Base-by-base conservation (phyloP, 1,140 invertebrate genomes). In the Bombus confusus region DNA sequence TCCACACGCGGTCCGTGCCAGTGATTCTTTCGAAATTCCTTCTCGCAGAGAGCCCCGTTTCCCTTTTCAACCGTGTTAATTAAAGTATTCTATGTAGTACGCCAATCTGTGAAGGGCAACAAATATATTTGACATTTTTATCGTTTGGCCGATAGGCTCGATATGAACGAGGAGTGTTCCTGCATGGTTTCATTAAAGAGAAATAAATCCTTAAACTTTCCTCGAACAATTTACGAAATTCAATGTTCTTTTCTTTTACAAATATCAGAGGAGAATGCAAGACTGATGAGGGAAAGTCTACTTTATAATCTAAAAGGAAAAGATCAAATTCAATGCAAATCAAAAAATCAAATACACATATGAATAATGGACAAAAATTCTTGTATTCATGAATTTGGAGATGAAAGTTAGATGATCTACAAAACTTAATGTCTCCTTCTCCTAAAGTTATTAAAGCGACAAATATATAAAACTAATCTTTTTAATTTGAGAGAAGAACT, bases 51-150 rank as follows among this genome's bases (percentile, higher is more conserved):
- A 22, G 6, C 5, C 1, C 47, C 47, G 47, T 52, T 52, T 52
- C 18, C 47, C 47, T 34, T 18, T 78, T 57, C 47, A 41, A 72
- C 79, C 79, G 68, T 87, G 87, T 88, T 91, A 89, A 91, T 91
- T 91, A 88, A 88, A 82, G 69, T 71, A 79, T 83, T 84, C 59
- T 41, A 76, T 52, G 74, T 68, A 39, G 39, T 37, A 80, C 74
- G 76, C 66, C 77, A 52, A 57, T 31, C 25, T 39, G 52, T 34
- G 39, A 39, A 71, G 73, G 71, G 82, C 78, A 83, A 90, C 87
- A 83, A 85, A 91, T 85, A 89, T 88, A 88, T 84, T 86, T 80
- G 91, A 91, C 82, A 39, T 81, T 91, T 91, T 91, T 91, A 91
- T 88, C 68, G 85, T n/a, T 34, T 28, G 6, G 3, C 22, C 12